These are phyloP conservation scores for Pollimyrus isidori DNA, from an alignment of 2,113 vertebrate genomes.

Conservation along the genomic window DNA sequence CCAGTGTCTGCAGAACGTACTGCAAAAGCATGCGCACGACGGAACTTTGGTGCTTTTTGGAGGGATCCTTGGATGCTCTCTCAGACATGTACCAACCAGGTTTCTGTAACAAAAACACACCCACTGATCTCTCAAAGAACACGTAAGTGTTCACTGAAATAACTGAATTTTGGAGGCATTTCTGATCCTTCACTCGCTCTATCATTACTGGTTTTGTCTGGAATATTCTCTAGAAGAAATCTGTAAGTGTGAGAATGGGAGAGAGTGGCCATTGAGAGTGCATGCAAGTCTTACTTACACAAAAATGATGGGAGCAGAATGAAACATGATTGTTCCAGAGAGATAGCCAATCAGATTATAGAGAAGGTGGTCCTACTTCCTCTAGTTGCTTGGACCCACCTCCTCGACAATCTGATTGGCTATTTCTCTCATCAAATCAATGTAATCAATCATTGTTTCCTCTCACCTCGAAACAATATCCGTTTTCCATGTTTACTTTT, in stretches of 20 bases:
- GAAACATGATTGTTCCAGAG: neutral
- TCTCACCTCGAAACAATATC: too few relatives aligned
- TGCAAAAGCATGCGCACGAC: conserved; percentile 73
- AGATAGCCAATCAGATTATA: neutral
- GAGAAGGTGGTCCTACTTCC: neutral
- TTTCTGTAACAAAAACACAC: neutral
- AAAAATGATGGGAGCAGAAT: neutral
- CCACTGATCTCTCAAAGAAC: neutral
- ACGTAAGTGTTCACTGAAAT: neutral
- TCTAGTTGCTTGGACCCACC: neutral
- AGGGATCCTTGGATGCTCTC: conserved; percentile 26
- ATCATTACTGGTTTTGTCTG: neutral
- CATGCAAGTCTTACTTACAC: neutral
- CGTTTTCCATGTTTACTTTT: neutral
- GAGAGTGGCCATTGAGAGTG: neutral
- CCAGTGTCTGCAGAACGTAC: conserved; percentile 79
- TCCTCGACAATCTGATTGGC: neutral
- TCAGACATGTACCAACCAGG: neutral
- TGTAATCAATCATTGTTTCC: neutral
- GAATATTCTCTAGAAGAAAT: neutral
- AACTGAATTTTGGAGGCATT: neutral
- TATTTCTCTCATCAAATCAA: neutral
- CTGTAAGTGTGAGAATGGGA: neutral
- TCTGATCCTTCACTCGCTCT: neutral
- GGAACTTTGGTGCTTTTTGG: conserved; percentile 33